These are phyloP conservation scores for Meda fulgida DNA, from an alignment of 2,797 vertebrate genomes.

Conservation along the genomic window DNA sequence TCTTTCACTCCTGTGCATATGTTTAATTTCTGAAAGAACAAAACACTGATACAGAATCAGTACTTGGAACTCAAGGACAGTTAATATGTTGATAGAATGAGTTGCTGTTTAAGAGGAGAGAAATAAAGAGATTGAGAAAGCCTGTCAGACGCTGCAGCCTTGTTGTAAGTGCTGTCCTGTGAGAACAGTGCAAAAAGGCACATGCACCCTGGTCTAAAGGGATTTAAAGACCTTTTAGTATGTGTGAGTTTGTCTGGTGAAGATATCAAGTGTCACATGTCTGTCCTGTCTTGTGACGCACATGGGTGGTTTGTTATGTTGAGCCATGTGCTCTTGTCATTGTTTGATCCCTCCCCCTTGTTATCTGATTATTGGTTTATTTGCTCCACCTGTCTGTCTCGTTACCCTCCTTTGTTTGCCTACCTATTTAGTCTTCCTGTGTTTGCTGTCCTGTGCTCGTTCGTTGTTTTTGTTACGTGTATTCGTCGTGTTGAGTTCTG, in stretches of 20 bases:
- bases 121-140: slow-evolving; percentile 9
- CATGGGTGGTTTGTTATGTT: too few species aligned
- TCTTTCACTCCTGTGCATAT: background rate
- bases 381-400: too few species aligned
- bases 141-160: background rate
- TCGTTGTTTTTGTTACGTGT: too few species aligned
- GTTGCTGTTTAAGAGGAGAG: slow-evolving; percentile 2
- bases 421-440: too few species aligned
- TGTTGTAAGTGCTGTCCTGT: slow-evolving; percentile 2
- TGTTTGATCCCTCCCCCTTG: too few species aligned
- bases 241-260: slow-evolving; percentile 27
- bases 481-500: too few species aligned
- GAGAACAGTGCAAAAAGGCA: slow-evolving; percentile 8
- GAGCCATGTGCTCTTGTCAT: too few species aligned
- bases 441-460: too few species aligned
- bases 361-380: too few species aligned
- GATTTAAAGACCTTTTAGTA: slow-evolving; percentile 34
- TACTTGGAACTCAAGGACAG: background rate
- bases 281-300: too few species aligned
- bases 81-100: slow-evolving; percentile 22
- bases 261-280: too few species aligned
- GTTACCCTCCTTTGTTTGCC: too few species aligned
- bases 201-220: slow-evolving; percentile 13
- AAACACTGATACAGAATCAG: background rate
- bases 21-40: background rate